Evolutionary conservation across 2,888 invertebrate species (phyloP).

Genomic region (Euplexia lucipara): DNA sequence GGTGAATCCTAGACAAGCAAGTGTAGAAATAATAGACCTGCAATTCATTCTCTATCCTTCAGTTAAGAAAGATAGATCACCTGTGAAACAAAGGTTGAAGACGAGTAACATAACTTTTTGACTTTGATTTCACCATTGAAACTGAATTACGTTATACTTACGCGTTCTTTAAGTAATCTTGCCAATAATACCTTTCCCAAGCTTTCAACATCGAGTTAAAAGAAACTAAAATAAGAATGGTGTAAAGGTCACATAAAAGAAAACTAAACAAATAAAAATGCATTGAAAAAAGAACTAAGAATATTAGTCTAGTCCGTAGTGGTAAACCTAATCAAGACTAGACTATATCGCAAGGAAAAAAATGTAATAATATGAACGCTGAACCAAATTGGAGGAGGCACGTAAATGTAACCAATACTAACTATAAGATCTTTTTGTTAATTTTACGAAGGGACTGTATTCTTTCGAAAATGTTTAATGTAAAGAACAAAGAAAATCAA

Average conservation of each 20-base stretch:
- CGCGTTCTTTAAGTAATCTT: too few species aligned
- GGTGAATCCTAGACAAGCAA: not conserved
- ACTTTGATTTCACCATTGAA: not conserved
- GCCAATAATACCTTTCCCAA: not conserved
- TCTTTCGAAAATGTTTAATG: slow-evolving; percentile 18
- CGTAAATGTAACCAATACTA: slow-evolving; percentile 34
- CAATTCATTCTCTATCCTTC: not conserved
- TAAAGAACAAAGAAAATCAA: slow-evolving; percentile 8
- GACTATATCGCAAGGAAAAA: not conserved
- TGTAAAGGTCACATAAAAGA: slow-evolving; percentile 9
- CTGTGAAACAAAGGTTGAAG: not conserved
- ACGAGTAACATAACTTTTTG: not conserved
- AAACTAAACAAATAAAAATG: slow-evolving; percentile 6
- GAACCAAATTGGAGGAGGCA: slow-evolving; percentile 19
- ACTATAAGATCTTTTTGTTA: slow-evolving; percentile 31
- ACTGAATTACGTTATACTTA: too few species aligned
- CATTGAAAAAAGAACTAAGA: slow-evolving; percentile 1
- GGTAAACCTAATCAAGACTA: not conserved
- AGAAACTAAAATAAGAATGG: slow-evolving; percentile 12
- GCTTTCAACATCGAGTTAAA: slow-evolving; percentile 19
- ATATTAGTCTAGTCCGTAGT: not conserved
- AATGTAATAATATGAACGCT: not conserved
- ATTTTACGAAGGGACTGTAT: slow-evolving; percentile 6
- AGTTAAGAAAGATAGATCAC: not conserved
- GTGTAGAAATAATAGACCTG: too few species aligned